These are phyloP conservation scores for Pediacus dermestoides DNA, from an alignment of 2,888 invertebrate species.

Conservation along the genomic window DNA sequence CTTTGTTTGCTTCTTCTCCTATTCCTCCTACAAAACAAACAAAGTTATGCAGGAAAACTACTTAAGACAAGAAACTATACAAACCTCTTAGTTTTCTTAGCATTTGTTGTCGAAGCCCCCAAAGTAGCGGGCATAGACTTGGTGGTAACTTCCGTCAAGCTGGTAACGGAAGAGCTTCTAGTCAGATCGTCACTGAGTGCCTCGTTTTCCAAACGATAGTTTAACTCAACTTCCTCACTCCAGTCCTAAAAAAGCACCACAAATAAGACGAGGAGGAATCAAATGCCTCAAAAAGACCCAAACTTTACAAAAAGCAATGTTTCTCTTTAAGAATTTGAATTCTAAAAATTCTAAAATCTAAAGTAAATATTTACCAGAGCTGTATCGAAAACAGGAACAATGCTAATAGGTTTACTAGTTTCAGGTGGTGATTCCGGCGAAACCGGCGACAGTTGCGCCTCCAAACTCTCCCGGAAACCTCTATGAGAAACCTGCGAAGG, in stretches of 20 bases:
- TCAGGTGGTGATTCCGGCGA: constrained; percentile 31
- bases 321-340: too few relatives aligned
- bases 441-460: constrained; percentile 36
- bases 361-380: not conserved
- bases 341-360: too few relatives aligned
- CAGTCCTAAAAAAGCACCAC: constrained; percentile 51
- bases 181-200: constrained; percentile 50
- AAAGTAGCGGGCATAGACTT: constrained; percentile 36
- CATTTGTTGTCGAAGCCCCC: constrained; percentile 41
- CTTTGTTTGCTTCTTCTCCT: constrained; percentile 35
- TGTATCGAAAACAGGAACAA: not conserved
- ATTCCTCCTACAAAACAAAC: constrained; percentile 30
- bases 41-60: constrained; percentile 1
- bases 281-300: too few relatives aligned
- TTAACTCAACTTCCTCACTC: constrained; percentile 60
- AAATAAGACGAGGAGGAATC: too few relatives aligned
- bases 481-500: constrained; percentile 11
- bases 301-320: too few relatives aligned
- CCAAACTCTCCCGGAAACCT: constrained; percentile 28
- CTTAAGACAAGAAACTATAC: too few relatives aligned
- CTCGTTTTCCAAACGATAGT: constrained; percentile 52
- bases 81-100: constrained; percentile 35
- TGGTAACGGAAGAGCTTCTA: constrained; percentile 55
- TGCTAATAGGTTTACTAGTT: constrained; percentile 7
- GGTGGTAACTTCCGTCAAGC: constrained; percentile 47